Conservation (phyloP, 1,140 invertebrate genomes). For the Bicyclus anynana region DNA sequence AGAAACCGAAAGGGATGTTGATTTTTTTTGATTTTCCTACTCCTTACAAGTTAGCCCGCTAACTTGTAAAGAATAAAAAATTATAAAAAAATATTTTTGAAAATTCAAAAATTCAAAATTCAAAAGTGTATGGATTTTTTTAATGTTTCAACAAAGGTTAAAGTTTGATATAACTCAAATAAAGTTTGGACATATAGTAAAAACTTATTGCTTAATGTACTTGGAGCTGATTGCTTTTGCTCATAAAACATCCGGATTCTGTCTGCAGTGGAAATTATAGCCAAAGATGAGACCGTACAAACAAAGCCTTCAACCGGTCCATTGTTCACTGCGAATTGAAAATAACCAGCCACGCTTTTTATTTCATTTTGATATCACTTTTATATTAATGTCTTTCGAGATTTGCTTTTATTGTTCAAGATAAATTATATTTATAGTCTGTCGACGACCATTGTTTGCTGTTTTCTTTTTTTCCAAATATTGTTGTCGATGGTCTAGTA, state of each 20-base stretch:
- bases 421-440: slow-evolving; percentile 15
- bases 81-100: no score
- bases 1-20: no score
- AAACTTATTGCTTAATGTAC: no score
- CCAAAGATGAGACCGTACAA: slow-evolving; percentile 41
- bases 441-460: slow-evolving; percentile 3
- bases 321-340: slow-evolving; percentile 44
- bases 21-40: no score
- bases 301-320: slow-evolving; percentile 36
- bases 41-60: no score
- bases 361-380: slow-evolving; percentile 20
- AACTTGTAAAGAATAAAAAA: no score
- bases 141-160: no score
- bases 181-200: no score
- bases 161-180: no score
- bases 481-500: background rate
- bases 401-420: background rate
- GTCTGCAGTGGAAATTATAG: slow-evolving; percentile 43
- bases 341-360: slow-evolving; percentile 30
- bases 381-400: slow-evolving; percentile 17
- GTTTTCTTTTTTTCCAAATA: background rate
- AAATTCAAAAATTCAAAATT: no score
- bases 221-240: slow-evolving; percentile 12
- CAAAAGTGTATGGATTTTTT: no score
- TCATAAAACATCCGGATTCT: slow-evolving; percentile 23